Conservation (phyloP, 2,113 vertebrate genomes). For the Notiomystis cincta region DNA sequence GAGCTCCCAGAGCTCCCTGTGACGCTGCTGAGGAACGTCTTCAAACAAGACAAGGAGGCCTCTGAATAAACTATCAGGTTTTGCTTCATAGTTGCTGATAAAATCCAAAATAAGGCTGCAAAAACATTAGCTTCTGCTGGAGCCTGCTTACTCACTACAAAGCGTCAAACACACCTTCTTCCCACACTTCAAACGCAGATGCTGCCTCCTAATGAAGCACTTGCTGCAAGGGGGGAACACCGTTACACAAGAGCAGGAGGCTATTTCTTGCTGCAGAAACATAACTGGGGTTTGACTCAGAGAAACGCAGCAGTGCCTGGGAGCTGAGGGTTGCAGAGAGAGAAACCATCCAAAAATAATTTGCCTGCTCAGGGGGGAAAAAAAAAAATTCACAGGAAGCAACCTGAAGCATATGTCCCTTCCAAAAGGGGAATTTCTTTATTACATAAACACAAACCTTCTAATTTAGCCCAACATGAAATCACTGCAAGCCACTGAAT, state of each 20-base stretch:
- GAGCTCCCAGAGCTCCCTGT: conserved; percentile 23
- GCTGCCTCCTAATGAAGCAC: conserved; percentile 45
- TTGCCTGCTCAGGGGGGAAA: background rate
- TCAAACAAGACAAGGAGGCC: conserved; percentile 12
- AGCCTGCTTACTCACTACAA: conserved; percentile 52
- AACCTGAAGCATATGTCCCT: background rate
- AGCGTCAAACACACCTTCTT: conserved; percentile 60
- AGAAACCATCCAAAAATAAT: conserved; percentile 20
- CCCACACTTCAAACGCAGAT: conserved; percentile 53
- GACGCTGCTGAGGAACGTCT: conserved; percentile 21
- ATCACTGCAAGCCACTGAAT: background rate
- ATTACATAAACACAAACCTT: background rate
- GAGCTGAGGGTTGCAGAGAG: background rate
- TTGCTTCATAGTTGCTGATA: conserved; percentile 57
- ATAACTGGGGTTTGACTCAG: conserved; percentile 26
- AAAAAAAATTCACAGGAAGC: background rate
- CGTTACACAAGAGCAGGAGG: background rate
- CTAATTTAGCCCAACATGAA: background rate
- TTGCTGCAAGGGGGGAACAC: conserved; percentile 25
- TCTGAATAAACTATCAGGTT: conserved; percentile 25
- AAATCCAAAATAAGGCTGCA: conserved; percentile 55
- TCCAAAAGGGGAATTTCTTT: background rate
- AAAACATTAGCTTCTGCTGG: conserved; percentile 39
- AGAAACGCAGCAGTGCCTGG: background rate
- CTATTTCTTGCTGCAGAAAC: conserved; percentile 15